Evolutionary conservation across 2,113 vertebrate species (phyloP).

Genomic region (Aegotheles bennettii): DNA sequence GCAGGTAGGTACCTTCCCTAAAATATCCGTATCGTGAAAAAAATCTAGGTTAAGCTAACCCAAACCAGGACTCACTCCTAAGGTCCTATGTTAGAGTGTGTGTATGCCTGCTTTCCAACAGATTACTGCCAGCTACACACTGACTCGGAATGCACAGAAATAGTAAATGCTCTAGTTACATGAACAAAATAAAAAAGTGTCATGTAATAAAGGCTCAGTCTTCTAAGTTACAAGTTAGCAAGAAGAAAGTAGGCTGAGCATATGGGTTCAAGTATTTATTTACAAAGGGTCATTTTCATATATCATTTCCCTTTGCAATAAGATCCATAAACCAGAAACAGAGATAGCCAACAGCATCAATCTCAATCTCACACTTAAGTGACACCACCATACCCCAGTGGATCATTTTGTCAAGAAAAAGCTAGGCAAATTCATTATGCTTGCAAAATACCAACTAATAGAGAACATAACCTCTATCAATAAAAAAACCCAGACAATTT

Average conservation of each 20-base stretch:
- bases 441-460: background rate
- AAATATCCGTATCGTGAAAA: background rate
- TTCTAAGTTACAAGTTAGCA: background rate
- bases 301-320: background rate
- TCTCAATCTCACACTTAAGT: background rate
- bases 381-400: background rate
- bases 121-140: background rate
- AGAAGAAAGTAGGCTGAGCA: background rate
- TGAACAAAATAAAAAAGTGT: background rate
- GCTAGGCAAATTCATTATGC: background rate
- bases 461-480: background rate
- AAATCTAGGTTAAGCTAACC: background rate
- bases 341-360: background rate
- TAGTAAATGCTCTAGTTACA: accelerated
- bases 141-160: background rate
- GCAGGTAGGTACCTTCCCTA: background rate
- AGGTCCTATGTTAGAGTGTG: background rate
- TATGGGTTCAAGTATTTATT: background rate
- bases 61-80: background rate
- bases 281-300: background rate
- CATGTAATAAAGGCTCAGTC: background rate
- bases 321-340: background rate
- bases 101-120: background rate
- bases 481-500: background rate
- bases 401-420: background rate